Base-by-base conservation (phyloP, 2,888 invertebrate species). In the Pemphredon lugubris region DNA sequence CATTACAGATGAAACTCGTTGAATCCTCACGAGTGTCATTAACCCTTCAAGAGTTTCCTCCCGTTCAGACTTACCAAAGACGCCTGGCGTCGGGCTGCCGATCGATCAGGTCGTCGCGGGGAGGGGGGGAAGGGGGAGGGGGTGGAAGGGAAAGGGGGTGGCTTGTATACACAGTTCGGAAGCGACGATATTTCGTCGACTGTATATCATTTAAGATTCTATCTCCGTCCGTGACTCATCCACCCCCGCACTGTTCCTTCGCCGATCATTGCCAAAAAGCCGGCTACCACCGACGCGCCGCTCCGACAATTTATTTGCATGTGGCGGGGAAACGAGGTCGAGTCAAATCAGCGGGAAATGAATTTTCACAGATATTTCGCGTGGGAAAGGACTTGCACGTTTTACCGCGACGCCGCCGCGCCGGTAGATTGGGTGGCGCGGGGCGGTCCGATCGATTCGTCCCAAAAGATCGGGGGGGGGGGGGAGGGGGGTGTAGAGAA, bases 311-410 rank as follows among this genome's bases (percentile, higher is more conserved):
- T 67, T 48, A 54, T 39, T 66, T 37, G 42, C 48, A 44, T 34
- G 14, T 26, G 30, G n/a, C 14, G 16, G 54, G n/a, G 14, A 48
- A 58, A 66, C 37, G 37, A 51, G 50, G 57, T 55, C 53, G 54
- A 4, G 32, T 7, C 26, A 51, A 71, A 67, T 53, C 61, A 57
- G 18, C 26, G 55, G 55, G 53, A 61, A 71, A 71, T 60, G 67
- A 68, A 71, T 61, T 61, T 57, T 47, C 67, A 21, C 55, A 11
- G 26, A 48, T 21, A 37, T 23, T 3, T 3, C n/a, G 7, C 5
- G 11, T 11, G 4, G 9, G 20, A 37, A 68, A 57, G 32, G 16
- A 26, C 50, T 26, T 26, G 26, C 4, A 26, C 26, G 26, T 26
- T n/a, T n/a, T n/a, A n/a, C n/a, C n/a, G n/a, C n/a, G n/a, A n/a